Conservation (phyloP, 2,113 vertebrate species). For the Sialia sialis region DNA sequence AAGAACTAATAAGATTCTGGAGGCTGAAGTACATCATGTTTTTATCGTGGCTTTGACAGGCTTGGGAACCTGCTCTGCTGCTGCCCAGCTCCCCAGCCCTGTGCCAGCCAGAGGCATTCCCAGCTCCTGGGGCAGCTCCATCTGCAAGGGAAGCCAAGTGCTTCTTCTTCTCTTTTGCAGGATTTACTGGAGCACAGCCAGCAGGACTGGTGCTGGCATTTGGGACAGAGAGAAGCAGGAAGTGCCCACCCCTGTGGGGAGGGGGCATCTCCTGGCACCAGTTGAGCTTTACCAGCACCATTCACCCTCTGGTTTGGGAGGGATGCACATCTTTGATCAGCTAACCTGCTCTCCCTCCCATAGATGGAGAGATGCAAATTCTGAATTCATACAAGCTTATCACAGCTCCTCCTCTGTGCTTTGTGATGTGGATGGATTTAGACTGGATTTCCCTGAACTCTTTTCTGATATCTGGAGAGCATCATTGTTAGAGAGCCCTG, state of each 20-base stretch:
- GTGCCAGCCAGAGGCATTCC: not conserved
- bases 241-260: not conserved
- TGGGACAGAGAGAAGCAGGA: not conserved
- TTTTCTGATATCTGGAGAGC: slow-evolving; percentile 61
- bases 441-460: slow-evolving; percentile 53
- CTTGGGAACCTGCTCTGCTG: not conserved
- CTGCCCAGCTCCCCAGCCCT: not conserved
- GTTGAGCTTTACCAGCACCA: not conserved
- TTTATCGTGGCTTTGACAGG: slow-evolving; percentile 20
- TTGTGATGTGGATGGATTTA: slow-evolving; percentile 50
- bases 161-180: not conserved
- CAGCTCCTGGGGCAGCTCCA: not conserved
- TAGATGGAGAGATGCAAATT: not conserved
- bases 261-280: not conserved
- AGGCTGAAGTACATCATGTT: slow-evolving; percentile 48
- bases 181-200: not conserved
- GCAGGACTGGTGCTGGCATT: rapidly evolving
- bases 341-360: not conserved
- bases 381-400: not conserved
- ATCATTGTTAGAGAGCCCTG: not conserved
- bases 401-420: not conserved
- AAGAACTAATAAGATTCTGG: slow-evolving; percentile 35
- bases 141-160: not conserved
- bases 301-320: not conserved
- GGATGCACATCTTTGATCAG: not conserved